These are phyloP conservation scores for Cyaniris semiargus DNA, from an alignment of 2,888 invertebrate genomes.

Conservation along the genomic window DNA sequence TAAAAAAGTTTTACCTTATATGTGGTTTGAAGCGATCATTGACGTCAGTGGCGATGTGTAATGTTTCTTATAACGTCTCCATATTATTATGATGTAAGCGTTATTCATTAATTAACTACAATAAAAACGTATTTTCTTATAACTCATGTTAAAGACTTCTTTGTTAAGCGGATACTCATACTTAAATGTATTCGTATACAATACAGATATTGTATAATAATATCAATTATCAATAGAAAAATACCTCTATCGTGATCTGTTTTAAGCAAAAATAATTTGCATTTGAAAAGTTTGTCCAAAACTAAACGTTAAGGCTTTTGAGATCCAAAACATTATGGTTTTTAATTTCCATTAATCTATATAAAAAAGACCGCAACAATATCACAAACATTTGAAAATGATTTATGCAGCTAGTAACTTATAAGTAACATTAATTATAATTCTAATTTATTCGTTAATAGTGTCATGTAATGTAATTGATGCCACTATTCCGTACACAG, in stretches of 20 bases:
- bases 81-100: conserved; percentile 19
- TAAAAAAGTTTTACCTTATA: conserved; percentile 2
- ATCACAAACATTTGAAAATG: background rate
- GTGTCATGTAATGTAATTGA: background rate
- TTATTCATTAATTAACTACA: conserved; percentile 24
- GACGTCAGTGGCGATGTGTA: conserved; percentile 15
- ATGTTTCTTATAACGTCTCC: conserved; percentile 3
- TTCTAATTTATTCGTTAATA: conserved; percentile 4
- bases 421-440: background rate
- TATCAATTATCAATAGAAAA: background rate
- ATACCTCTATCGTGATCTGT: background rate
- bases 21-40: background rate
- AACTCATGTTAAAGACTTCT: background rate
- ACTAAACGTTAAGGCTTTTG: background rate
- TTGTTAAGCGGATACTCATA: background rate
- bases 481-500: background rate
- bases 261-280: background rate
- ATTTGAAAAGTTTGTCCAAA: background rate
- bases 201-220: background rate
- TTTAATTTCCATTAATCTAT: too few relatives aligned
- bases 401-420: background rate
- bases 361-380: too few relatives aligned
- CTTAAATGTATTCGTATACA: background rate
- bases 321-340: too few relatives aligned
- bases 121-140: background rate